These are phyloP conservation scores for Athene cunicularia DNA, from an alignment of 2,113 vertebrate genomes.

Conservation along the genomic window DNA sequence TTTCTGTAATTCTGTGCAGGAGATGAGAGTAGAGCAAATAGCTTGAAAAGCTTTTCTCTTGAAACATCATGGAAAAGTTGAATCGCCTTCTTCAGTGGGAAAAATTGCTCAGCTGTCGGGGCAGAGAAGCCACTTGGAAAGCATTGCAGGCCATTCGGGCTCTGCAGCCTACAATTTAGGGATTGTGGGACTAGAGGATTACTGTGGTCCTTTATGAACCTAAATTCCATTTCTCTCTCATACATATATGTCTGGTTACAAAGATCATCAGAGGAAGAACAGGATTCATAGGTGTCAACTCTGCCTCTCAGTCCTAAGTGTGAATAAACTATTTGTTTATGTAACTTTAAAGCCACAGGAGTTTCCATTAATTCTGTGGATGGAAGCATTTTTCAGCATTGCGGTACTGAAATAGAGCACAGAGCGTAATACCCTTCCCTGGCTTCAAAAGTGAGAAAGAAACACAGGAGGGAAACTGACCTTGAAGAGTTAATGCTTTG, in stretches of 20 bases:
- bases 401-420: background rate
- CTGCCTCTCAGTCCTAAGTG: background rate
- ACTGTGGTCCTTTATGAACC: background rate
- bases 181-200: background rate
- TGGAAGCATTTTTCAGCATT: constrained; percentile 22
- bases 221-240: background rate
- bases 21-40: background rate
- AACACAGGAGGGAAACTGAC: background rate
- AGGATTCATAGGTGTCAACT: background rate
- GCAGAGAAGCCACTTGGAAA: background rate
- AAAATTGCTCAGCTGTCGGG: fast-evolving
- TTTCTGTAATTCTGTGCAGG: background rate
- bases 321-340: constrained; percentile 1
- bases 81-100: background rate
- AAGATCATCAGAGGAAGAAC: background rate
- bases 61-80: background rate
- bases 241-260: fast-evolving
- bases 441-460: background rate
- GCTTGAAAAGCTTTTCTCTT: background rate
- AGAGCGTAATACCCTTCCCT: background rate
- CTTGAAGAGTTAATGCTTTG: constrained; percentile 6
- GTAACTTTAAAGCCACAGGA: background rate
- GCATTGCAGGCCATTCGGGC: background rate
- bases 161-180: background rate
- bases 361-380: constrained; percentile 6